These are phyloP conservation scores for Aplocera efformata DNA, from an alignment of 2,888 invertebrate genomes.

Conservation along the genomic window DNA sequence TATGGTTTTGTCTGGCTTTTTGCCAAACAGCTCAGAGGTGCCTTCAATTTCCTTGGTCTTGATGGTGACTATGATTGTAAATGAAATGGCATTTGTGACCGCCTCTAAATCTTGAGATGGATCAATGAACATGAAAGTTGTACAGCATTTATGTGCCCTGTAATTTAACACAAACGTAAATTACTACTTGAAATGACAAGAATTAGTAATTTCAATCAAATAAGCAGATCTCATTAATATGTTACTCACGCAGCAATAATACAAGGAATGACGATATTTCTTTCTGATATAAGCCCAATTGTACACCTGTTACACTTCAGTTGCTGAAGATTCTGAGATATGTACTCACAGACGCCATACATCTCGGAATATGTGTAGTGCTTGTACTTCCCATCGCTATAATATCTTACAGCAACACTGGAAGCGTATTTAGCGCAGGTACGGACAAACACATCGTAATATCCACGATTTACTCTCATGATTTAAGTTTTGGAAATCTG, in stretches of 20 bases:
- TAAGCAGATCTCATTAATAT: too few species aligned
- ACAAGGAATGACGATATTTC: conserved; percentile 75
- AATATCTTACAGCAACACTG: conserved; percentile 55
- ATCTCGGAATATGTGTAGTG: conserved; percentile 68
- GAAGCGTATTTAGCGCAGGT: conserved; percentile 61
- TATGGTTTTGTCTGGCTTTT: conserved; percentile 54
- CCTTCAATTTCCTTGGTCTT: conserved; percentile 30
- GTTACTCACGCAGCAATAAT: conserved; percentile 77
- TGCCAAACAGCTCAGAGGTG: conserved; percentile 41
- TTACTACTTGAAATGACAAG: too few species aligned
- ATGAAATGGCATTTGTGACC: conserved; percentile 46
- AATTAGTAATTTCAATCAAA: too few species aligned
- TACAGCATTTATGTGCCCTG: conserved; percentile 76
- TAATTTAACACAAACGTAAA: too few species aligned
- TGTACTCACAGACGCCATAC: conserved; percentile 68
- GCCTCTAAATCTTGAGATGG: conserved; percentile 47
- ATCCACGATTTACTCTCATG: conserved; percentile 52
- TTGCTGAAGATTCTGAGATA: conserved; percentile 63
- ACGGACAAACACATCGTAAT: conserved; percentile 65
- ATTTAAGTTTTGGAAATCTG: background rate
- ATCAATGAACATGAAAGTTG: conserved; percentile 76
- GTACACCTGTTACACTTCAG: conserved; percentile 55
- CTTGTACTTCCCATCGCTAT: conserved; percentile 49
- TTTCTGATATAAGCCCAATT: conserved; percentile 72
- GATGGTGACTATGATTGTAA: conserved; percentile 55